Conservation (phyloP, 2,797 vertebrate genomes). For the Sciurus carolinensis region DNA sequence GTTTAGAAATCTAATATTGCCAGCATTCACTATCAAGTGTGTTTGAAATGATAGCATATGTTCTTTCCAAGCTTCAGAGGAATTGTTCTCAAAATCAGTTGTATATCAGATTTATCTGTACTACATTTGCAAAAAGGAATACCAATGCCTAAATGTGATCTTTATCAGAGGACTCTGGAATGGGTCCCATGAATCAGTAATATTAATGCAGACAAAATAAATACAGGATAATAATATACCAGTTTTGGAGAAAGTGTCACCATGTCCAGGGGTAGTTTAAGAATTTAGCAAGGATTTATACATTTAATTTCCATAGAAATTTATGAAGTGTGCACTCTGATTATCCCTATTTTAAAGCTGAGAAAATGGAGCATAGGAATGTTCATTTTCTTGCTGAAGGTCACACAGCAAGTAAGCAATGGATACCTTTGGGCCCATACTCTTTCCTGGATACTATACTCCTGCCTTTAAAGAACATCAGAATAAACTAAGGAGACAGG, state of each 20-base stretch:
- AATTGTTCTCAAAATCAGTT: constrained; percentile 1
- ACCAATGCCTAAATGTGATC: not conserved
- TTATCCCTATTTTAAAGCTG: not conserved
- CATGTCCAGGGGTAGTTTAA: not conserved
- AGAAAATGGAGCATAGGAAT: not conserved
- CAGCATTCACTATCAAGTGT: not conserved
- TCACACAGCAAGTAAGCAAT: not conserved
- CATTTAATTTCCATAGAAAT: constrained; percentile 19
- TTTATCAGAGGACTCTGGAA: constrained; percentile 17
- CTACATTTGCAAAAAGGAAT: not conserved
- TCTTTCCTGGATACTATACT: not conserved
- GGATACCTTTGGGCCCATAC: not conserved
- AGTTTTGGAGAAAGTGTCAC: not conserved
- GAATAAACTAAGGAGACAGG: not conserved
- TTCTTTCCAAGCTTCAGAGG: not conserved
- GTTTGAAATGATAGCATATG: constrained; percentile 6
- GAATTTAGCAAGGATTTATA: not conserved
- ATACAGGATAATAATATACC: not conserved
- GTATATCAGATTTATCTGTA: not conserved
- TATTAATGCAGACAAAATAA: constrained; percentile 40
- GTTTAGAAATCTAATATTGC: not conserved
- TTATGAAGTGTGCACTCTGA: not conserved
- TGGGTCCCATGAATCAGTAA: not conserved
- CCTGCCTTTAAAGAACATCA: not conserved
- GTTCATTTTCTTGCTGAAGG: not conserved